These are phyloP conservation scores for Linnaemya vulpina DNA, from an alignment of 2,888 invertebrate species.

Conservation along the genomic window DNA sequence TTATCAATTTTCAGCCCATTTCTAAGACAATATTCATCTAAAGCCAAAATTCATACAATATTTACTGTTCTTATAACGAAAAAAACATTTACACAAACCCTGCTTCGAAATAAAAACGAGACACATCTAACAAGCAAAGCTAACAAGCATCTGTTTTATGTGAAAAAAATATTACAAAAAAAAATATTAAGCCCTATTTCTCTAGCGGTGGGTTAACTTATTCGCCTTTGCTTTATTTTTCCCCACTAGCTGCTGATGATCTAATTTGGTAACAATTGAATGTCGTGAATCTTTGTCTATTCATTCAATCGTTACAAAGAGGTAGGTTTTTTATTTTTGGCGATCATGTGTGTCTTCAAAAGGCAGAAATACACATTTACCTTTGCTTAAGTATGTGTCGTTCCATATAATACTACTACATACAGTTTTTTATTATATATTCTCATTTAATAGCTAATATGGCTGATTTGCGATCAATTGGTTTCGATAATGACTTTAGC, in stretches of 20 bases:
- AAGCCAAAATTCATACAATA: conserved; percentile 2
- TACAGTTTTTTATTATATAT: conserved; percentile 32
- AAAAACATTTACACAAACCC: not conserved
- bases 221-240: conserved; percentile 20
- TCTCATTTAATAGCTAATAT: conserved; percentile 70
- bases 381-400: conserved; percentile 1
- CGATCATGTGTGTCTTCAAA: conserved; percentile 49
- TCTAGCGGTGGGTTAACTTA: not conserved
- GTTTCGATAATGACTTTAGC: conserved; percentile 81
- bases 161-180: conserved; percentile 9
- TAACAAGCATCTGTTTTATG: conserved; percentile 2
- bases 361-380: not conserved
- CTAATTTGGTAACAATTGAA: conserved; percentile 82
- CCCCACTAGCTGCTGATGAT: conserved; percentile 76
- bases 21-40: not conserved
- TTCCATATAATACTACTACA: conserved; percentile 47
- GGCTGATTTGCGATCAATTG: conserved; percentile 78
- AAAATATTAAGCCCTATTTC: conserved; percentile 27
- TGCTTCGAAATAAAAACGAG: conserved; percentile 1
- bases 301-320: conserved; percentile 65
- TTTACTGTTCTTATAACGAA: conserved; percentile 17
- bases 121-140: conserved; percentile 37
- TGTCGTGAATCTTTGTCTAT: conserved; percentile 77
- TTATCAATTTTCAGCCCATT: conserved; percentile 75
- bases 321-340: conserved; percentile 40